Conservation (phyloP, 1,140 invertebrate genomes). For the Drosophila biarmipes region DNA sequence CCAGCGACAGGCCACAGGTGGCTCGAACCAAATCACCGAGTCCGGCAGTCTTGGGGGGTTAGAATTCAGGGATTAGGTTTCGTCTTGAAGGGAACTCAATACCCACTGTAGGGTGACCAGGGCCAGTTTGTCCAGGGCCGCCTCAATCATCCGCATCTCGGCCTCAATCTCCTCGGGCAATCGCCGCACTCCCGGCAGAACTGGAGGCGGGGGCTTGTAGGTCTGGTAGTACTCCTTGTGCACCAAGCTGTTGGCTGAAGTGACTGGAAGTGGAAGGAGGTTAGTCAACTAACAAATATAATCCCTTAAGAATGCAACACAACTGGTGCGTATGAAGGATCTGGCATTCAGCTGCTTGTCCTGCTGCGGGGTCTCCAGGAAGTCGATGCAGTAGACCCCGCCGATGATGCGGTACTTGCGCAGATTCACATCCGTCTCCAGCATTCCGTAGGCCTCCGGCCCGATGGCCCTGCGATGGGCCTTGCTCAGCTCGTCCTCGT, state of each 20-base stretch:
- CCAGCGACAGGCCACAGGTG: conserved; percentile 92
- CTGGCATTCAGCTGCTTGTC: conserved; percentile 83
- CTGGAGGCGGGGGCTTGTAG: conserved; percentile 89
- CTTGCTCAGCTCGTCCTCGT: conserved; percentile 83
- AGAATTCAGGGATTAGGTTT: background rate
- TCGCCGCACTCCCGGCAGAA: conserved; percentile 87
- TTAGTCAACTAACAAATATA: no score
- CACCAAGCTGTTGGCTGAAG: conserved; percentile 88
- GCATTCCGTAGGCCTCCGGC: conserved; percentile 68
- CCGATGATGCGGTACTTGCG: conserved; percentile 88
- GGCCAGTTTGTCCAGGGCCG: conserved; percentile 90
- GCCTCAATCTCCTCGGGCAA: conserved; percentile 92
- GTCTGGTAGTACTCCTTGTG: conserved; percentile 89
- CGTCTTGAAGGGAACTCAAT: no score
- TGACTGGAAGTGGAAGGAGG: conserved; percentile 85
- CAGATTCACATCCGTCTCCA: conserved; percentile 88
- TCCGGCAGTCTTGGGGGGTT: conserved; percentile 86
- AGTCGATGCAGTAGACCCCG: conserved; percentile 88
- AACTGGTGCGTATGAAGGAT: conserved; percentile 79
- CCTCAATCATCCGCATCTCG: conserved; percentile 90
- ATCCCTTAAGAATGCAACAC: background rate
- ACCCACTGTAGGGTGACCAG: conserved; percentile 89
- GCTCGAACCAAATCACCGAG: conserved; percentile 92
- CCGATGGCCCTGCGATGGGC: conserved; percentile 75
- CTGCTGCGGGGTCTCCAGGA: conserved; percentile 89